Evolutionary conservation across 2,113 vertebrate genomes (phyloP).

Genomic region (Chascanopsetta lugubris): DNA sequence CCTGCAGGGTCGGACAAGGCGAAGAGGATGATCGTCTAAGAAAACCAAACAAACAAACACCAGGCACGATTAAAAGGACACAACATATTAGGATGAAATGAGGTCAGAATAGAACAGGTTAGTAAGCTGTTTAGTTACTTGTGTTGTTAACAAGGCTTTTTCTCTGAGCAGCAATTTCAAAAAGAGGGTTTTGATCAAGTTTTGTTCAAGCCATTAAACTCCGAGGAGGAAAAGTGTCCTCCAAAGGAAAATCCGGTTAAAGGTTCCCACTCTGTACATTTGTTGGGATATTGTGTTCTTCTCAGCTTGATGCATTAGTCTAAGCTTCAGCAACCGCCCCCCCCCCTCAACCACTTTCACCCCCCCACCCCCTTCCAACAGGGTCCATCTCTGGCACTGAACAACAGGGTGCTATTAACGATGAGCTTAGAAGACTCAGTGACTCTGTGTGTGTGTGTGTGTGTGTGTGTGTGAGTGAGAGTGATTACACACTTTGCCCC

Average conservation of each 20-base stretch:
- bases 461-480: slow-evolving; percentile 5
- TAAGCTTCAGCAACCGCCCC: slow-evolving; percentile 23
- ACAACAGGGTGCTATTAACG: slow-evolving; percentile 72
- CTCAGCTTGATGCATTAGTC: slow-evolving; percentile 31
- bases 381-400: slow-evolving; percentile 73
- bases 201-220: not conserved
- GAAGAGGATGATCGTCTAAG: slow-evolving; percentile 31
- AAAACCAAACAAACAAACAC: slow-evolving; percentile 27
- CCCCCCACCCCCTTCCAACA: slow-evolving; percentile 38
- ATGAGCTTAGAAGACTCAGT: slow-evolving; percentile 62
- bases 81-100: slow-evolving; percentile 4
- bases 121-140: not conserved
- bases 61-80: slow-evolving; percentile 10
- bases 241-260: not conserved
- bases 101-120: slow-evolving; percentile 6
- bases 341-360: slow-evolving; percentile 28
- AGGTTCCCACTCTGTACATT: slow-evolving; percentile 8
- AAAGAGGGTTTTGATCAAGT: slow-evolving; percentile 3
- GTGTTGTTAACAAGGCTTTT: not conserved
- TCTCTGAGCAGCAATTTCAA: not conserved
- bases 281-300: slow-evolving; percentile 15
- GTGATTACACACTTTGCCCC: slow-evolving; percentile 39
- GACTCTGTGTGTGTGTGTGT: slow-evolving; percentile 34
- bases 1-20: slow-evolving; percentile 34
- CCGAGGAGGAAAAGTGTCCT: not conserved